Percentiles rank a stretch among this genome's conserved stretches.
phyloP scores from a whole-genome alignment of 2,888 invertebrate genomes.

The Platynereis dumerilii region DNA sequence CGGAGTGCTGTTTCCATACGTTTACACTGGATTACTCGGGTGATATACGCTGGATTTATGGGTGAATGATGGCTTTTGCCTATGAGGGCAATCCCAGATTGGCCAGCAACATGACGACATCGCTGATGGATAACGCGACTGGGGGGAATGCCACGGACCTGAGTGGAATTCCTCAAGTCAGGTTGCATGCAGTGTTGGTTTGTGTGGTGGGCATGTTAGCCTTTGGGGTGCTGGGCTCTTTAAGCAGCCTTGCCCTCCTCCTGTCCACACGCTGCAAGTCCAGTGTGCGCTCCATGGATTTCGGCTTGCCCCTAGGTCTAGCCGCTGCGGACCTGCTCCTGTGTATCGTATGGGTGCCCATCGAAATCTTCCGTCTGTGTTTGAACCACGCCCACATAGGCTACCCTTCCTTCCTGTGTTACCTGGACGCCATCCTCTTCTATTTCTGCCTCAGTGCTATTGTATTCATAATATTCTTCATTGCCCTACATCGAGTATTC shows the following conservation, averaged over 20 bases:
- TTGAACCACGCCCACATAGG: conserved; percentile 12
- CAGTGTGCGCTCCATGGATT: conserved; percentile 22
- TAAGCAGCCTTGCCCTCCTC: conserved; percentile 20
- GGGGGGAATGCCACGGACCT: no score
- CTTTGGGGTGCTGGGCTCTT: conserved; percentile 16
- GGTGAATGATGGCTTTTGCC: no score
- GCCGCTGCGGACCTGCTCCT: conserved; percentile 17
- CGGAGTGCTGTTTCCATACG: no score
- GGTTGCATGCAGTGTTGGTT: conserved; percentile 13
- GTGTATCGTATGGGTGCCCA: conserved; percentile 24
- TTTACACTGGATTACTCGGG: no score
- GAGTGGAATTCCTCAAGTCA: conserved; percentile 4
- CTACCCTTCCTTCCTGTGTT: conserved; percentile 12
- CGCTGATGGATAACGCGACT: no score
- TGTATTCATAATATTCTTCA: conserved; percentile 20
- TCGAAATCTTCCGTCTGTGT: conserved; percentile 15
- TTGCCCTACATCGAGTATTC: conserved; percentile 18
- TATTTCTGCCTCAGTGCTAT: conserved; percentile 16
- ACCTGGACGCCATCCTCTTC: conserved; percentile 19
- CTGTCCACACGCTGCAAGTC: conserved; percentile 22
- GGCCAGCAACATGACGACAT: no score
- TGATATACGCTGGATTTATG: no score
- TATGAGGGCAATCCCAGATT: no score
- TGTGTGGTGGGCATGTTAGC: conserved; percentile 14
- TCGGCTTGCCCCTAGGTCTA: conserved; percentile 20